Conservation (phyloP, 2,888 invertebrate species). For the Bimastos eiseni region DNA sequence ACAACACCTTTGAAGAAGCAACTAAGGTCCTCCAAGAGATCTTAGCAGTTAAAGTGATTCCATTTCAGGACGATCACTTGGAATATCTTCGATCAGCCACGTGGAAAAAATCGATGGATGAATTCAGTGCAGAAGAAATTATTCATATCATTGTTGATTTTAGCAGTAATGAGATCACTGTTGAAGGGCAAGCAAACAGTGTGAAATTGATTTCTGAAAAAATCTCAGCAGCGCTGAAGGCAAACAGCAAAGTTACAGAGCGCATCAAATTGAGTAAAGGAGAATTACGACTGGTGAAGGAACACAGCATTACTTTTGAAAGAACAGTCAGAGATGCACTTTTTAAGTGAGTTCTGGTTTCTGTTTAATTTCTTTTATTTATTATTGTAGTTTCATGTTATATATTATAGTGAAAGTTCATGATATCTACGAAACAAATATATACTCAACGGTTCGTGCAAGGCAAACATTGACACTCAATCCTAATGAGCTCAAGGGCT, state of each 20-base stretch:
- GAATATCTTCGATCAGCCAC: not conserved
- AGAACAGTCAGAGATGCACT: not conserved
- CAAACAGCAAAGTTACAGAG: not conserved
- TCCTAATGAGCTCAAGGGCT: no score
- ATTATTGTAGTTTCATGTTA: not conserved
- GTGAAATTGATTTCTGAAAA: not conserved
- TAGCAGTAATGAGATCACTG: not conserved
- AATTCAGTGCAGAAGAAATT: slow-evolving; percentile 3
- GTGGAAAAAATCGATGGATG: not conserved
- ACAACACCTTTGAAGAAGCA: not conserved
- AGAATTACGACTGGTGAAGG: not conserved
- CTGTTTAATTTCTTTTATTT: not conserved
- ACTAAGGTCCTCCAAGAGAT: slow-evolving; percentile 13
- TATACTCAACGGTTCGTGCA: not conserved
- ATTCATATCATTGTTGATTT: slow-evolving; percentile 5
- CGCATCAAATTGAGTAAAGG: slow-evolving; percentile 6
- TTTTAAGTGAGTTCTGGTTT: not conserved
- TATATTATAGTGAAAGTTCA: not conserved
- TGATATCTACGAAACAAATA: not conserved
- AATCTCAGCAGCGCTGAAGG: not conserved
- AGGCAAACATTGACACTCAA: not conserved
- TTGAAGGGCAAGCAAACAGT: not conserved
- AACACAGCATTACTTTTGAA: not conserved
- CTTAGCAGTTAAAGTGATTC: not conserved
- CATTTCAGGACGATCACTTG: slow-evolving; percentile 13